These are phyloP conservation scores for Epizoanthus illoricatus DNA, from an alignment of 92 coral and sea anemone genomes.

Conservation along the genomic window DNA sequence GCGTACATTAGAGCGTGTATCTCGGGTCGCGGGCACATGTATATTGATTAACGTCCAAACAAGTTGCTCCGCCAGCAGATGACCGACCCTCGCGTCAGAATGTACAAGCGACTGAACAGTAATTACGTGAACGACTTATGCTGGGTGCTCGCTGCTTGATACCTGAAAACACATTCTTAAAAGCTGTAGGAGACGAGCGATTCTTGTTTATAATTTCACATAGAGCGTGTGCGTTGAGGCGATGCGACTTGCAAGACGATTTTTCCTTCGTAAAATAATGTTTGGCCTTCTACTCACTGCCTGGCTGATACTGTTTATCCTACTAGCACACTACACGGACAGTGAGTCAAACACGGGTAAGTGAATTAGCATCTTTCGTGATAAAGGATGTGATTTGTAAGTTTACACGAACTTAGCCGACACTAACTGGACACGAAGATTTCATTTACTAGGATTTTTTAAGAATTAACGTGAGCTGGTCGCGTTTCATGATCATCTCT, in stretches of 20 bases:
- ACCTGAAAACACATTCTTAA: conserved; percentile 35
- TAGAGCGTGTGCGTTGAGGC: conserved; percentile 2
- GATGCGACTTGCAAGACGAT: conserved; percentile 34
- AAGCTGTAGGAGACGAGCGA: conserved; percentile 24
- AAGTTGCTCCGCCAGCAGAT: not conserved
- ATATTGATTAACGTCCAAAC: not conserved
- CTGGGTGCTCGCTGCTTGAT: conserved; percentile 30
- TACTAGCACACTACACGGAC: conserved; percentile 31
- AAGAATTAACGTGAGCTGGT: not conserved
- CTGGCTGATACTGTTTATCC: conserved; percentile 20
- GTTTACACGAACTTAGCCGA: conserved; percentile 11
- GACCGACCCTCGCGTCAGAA: conserved; percentile 3
- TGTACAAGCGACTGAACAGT: conserved; percentile 14
- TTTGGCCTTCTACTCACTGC: conserved; percentile 17
- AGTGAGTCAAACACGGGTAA: conserved; percentile 29
- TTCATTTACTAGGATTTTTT: not conserved
- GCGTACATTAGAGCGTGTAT: not conserved
- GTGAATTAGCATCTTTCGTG: not conserved
- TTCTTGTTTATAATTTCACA: conserved; percentile 20
- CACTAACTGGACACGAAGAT: not conserved
- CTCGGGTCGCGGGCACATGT: not conserved
- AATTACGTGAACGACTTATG: conserved; percentile 8
- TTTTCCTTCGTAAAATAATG: conserved; percentile 38
- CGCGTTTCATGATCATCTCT: not conserved
- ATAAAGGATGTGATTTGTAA: not conserved